phyloP scores from a whole-genome alignment of 1,140 invertebrate species.

The Melitaea cinxia region DNA sequence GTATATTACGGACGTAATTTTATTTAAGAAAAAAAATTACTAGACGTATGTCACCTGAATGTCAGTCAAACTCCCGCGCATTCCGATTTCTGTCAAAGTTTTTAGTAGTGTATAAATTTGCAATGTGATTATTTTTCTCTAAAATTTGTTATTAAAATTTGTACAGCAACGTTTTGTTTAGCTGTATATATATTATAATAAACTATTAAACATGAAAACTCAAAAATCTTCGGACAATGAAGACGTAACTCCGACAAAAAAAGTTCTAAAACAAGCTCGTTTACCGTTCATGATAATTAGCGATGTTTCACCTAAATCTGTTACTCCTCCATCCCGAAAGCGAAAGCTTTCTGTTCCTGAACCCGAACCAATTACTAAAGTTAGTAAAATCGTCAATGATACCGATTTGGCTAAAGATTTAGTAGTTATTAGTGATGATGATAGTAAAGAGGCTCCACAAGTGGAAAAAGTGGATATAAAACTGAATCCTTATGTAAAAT shows the following conservation, averaged over 20 bases:
- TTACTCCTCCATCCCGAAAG: conserved; percentile 56
- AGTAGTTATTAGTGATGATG: conserved; percentile 72
- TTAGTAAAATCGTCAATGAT: conserved; percentile 67
- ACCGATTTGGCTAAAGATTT: conserved; percentile 49
- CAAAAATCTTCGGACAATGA: conserved; percentile 60
- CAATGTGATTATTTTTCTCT: conserved; percentile 48
- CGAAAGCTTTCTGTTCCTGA: conserved; percentile 65
- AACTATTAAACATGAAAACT: conserved; percentile 60
- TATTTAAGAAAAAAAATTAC: too few species aligned
- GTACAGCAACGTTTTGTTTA: conserved; percentile 27
- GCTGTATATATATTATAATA: conserved; percentile 28
- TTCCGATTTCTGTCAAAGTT: conserved; percentile 30
- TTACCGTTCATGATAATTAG: conserved; percentile 71
- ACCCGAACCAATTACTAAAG: conserved; percentile 55
- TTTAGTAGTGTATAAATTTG: conserved; percentile 40
- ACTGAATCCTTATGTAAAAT: conserved; percentile 66
- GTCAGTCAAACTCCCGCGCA: conserved; percentile 49
- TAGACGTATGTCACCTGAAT: too few species aligned
- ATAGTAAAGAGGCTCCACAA: conserved; percentile 48
- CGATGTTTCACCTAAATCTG: conserved; percentile 59
- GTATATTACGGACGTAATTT: too few species aligned
- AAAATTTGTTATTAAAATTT: conserved; percentile 19
- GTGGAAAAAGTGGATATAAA: conserved; percentile 42
- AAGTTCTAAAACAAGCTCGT: conserved; percentile 73
- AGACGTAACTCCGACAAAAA: conserved; percentile 71